Evolutionary conservation across 37 sponge, comb jelly and placozoan species (phyloP), one percentile per base, ranked within the genome.

Genomic region (Ephydatia muelleri): DNA sequence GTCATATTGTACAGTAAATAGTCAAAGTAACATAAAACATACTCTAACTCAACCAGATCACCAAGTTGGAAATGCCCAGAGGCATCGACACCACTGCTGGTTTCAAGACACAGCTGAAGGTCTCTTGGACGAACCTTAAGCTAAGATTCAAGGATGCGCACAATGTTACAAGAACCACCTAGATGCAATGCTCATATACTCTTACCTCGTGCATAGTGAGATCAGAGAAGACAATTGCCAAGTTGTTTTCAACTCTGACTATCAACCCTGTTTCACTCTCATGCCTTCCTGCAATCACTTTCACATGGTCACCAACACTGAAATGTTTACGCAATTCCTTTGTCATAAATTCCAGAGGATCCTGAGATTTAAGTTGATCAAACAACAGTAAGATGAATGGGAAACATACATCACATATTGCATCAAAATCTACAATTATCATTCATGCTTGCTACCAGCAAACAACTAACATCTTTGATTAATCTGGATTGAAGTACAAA

Each of bases 211-310:
- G 82, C 77, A 92, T 79, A 21, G 97, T 94, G 33, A 95, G 89
- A 72, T 98, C 99, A 4, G 95, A 91, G 85, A 98, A 92, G 19
- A 98, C 64, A 28, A 98, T 83, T 3, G 92, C 94, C 38, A 93
- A 70, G 84, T 94, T 95, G 78, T 83, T 70, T 69, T 98, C 99
- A 35, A 98, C 89, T 31, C 96, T 87, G 29, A 98, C 95, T 32
- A 98, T 87, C 64, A 98, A 83, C 0, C 99, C 99, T 8, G 97
- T 98, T 67, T 98, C 99, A 29, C 95, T 95, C 68, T 96, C 95
- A 70, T 93, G 88, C 0, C 96, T 75, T 3, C 99, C 99, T 3
- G 88, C 87, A 8, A 98, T 75, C 76, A 98, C 99, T 76, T 92
- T 96, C 68, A 98, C 96, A 65, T 98, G 99, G 77, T 98, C 99